phyloP scores from a whole-genome alignment of 2,797 vertebrate species.

The Danio choprae region DNA sequence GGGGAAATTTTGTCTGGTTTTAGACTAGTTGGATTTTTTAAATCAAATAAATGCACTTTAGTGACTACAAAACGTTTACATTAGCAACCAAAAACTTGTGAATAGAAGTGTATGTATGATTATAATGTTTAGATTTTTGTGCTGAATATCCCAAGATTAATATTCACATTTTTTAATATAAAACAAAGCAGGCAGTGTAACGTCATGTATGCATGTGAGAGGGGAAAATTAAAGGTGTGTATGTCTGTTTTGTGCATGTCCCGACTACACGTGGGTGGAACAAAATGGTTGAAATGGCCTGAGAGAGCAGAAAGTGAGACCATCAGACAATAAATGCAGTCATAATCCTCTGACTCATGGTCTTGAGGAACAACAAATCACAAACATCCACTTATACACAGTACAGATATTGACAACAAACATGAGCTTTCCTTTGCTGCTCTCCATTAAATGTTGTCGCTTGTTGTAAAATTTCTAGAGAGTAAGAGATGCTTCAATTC shows the following conservation, averaged over 20 bases:
- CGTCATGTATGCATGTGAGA: neutral
- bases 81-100: neutral
- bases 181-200: too few relatives aligned
- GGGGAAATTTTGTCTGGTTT: too few relatives aligned
- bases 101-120: neutral
- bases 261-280: conserved; percentile 39
- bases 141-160: neutral
- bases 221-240: neutral
- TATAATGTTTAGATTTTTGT: neutral
- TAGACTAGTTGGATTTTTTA: too few relatives aligned
- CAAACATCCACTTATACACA: conserved; percentile 33
- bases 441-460: neutral
- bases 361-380: conserved; percentile 69
- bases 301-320: conserved; percentile 65
- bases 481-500: neutral
- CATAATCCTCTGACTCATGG: conserved; percentile 74
- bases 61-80: neutral
- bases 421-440: conserved; percentile 24
- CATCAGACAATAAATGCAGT: conserved; percentile 73
- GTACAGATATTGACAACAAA: conserved; percentile 27
- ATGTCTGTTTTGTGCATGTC: conserved; percentile 15
- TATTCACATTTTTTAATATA: neutral
- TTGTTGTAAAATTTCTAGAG: neutral
- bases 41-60: neutral
- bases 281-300: conserved; percentile 34